Base-by-base conservation (phyloP, 1,140 invertebrate species). In the Trichogramma pretiosum region DNA sequence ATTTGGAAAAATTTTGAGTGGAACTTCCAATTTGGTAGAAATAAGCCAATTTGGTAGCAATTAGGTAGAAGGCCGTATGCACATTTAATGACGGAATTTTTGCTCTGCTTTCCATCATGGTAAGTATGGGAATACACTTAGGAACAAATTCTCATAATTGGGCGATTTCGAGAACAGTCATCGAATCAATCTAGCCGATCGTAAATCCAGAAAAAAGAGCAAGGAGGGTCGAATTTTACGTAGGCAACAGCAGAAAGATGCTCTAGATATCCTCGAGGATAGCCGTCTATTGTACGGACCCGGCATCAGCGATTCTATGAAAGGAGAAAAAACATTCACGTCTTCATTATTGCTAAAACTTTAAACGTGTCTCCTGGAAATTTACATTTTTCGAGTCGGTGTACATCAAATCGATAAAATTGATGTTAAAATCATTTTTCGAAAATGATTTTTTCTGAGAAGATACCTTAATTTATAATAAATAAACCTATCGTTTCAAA, bases 281-380 rank as follows among this genome's bases (percentile, higher is more conserved):
- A 53, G 55, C 38, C 37, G 39, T 33, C 28, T 49, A 34, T 19
- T 48, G 16, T 42, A 46, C 35, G 38, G 34, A 37, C 22, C 44
- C 33, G 33, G 44, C 28, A 50, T 50, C 24, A 41, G 48, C 34
- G 52, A 54, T 43, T 47, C 46, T 46, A 17, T 50, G 52, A 50
- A 45, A 50, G 48, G 38, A 17, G 8, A 26, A 33, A n/a, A 48
- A n/a, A n/a, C n/a, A n/a, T n/a, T n/a, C n/a, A n/a, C n/a, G n/a
- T n/a, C n/a, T n/a, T n/a, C n/a, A n/a, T n/a, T n/a, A n/a, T n/a
- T n/a, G n/a, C n/a, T n/a, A n/a, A n/a, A n/a, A n/a, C n/a, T n/a
- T n/a, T n/a, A n/a, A n/a, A n/a, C n/a, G n/a, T n/a, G n/a, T n/a
- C n/a, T n/a, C n/a, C n/a, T n/a, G n/a, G n/a, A n/a, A n/a, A n/a